These are phyloP conservation scores for Porites australiensis DNA, from an alignment of 64 coral and sea anemone species.

Conservation along the genomic window DNA sequence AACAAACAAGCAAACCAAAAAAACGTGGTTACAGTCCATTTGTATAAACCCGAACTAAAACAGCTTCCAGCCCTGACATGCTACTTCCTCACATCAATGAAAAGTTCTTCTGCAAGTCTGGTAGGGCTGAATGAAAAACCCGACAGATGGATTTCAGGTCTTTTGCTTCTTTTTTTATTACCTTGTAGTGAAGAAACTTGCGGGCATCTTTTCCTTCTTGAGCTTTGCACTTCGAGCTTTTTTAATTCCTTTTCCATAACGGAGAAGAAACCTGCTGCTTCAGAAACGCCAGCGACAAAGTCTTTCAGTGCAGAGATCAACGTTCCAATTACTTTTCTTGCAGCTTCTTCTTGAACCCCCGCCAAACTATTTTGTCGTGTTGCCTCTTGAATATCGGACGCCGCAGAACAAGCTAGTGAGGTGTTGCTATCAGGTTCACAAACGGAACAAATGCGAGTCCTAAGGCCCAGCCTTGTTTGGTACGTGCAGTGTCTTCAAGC, in stretches of 20 bases:
- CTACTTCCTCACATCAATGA: neutral
- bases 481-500: neutral
- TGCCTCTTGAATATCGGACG: neutral
- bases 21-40: too few relatives aligned
- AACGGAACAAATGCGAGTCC: conserved; percentile 52
- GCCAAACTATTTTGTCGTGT: neutral
- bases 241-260: conserved; percentile 6
- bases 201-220: neutral
- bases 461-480: conserved; percentile 47
- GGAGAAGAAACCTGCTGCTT: too few relatives aligned
- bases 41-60: too few relatives aligned
- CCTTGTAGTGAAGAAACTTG: conserved; percentile 34
- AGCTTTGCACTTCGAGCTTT: conserved; percentile 5
- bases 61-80: too few relatives aligned
- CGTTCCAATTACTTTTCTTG: neutral
- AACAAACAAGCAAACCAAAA: too few relatives aligned
- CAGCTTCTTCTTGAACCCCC: neutral
- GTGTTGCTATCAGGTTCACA: conserved; percentile 28
- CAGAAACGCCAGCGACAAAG: neutral
- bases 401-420: neutral
- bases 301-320: conserved; percentile 22
- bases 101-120: conserved; percentile 29
- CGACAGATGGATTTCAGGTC: conserved; percentile 20
- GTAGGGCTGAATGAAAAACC: neutral
- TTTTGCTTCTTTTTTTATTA: conserved; percentile 21